phyloP scores from a whole-genome alignment of 2,113 vertebrate species.

The Toxotes chatareus region DNA sequence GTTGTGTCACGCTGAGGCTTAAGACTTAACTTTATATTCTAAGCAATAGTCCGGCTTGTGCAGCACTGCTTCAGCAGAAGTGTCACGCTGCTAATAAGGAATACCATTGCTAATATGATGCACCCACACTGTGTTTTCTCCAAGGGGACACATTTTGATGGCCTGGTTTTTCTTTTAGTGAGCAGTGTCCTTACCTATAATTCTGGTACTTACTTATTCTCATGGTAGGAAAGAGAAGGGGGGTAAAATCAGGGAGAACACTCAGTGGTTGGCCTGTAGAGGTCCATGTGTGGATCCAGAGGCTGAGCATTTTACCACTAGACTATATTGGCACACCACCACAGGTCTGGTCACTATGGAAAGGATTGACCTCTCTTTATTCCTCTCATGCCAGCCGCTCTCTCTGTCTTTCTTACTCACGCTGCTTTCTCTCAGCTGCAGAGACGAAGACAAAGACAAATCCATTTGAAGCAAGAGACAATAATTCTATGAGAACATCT shows the following conservation, averaged over 20 bases:
- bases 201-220: conserved; percentile 28
- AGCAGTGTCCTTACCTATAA: conserved; percentile 43
- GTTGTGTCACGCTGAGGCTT: conserved; percentile 68
- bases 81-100: conserved; percentile 58
- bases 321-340: conserved; percentile 26
- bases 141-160: conserved; percentile 65
- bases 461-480: conserved; percentile 37
- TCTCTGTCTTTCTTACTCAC: background rate
- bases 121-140: conserved; percentile 52
- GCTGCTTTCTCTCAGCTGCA: conserved; percentile 24
- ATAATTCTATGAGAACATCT: conserved; percentile 31
- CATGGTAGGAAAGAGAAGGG: conserved; percentile 5
- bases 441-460: conserved; percentile 37
- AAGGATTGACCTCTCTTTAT: conserved; percentile 45
- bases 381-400: conserved; percentile 17
- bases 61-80: conserved; percentile 35
- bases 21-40: conserved; percentile 65
- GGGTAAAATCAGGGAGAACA: conserved; percentile 1
- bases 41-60: conserved; percentile 45
- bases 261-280: conserved; percentile 10
- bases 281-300: conserved; percentile 23
- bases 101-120: conserved; percentile 57
- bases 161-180: conserved; percentile 44
- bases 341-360: conserved; percentile 25
- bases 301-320: conserved; percentile 43